Evolutionary conservation across 2,888 invertebrate genomes (phyloP).

Genomic region (Parnassius glacialis): DNA sequence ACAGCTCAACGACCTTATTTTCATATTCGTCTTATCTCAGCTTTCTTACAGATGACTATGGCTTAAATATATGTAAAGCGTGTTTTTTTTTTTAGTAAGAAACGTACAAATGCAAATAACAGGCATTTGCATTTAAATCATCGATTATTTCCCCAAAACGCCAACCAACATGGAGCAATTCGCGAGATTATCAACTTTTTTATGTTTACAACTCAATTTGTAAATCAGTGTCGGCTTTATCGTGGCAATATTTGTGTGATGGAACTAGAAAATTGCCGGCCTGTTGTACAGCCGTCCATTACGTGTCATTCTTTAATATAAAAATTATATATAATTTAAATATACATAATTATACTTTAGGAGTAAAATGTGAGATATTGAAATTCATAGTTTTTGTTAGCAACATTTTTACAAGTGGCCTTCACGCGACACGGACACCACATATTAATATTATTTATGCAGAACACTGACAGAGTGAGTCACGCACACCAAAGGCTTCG

Average conservation of each 20-base stretch:
- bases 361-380: no score
- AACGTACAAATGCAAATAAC: conserved; percentile 30
- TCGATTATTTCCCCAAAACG: conserved; percentile 23
- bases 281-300: background rate
- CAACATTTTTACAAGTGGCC: no score
- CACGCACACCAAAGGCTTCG: no score
- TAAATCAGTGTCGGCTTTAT: conserved; percentile 15
- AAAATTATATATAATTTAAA: no score
- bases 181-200: conserved; percentile 9
- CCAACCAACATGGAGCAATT: conserved; percentile 1
- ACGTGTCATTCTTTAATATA: no score
- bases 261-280: background rate
- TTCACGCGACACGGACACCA: no score
- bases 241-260: background rate
- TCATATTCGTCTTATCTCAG: no score
- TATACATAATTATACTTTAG: no score
- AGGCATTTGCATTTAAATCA: conserved; percentile 35
- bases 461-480: no score
- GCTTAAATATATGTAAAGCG: background rate
- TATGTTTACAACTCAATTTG: conserved; percentile 25
- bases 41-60: background rate
- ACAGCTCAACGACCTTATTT: no score
- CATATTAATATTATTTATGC: no score
- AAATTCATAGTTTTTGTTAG: no score
- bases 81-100: conserved; percentile 6